Base-by-base conservation (phyloP, 2,888 invertebrate genomes). In the Drosophila mulleri region DNA sequence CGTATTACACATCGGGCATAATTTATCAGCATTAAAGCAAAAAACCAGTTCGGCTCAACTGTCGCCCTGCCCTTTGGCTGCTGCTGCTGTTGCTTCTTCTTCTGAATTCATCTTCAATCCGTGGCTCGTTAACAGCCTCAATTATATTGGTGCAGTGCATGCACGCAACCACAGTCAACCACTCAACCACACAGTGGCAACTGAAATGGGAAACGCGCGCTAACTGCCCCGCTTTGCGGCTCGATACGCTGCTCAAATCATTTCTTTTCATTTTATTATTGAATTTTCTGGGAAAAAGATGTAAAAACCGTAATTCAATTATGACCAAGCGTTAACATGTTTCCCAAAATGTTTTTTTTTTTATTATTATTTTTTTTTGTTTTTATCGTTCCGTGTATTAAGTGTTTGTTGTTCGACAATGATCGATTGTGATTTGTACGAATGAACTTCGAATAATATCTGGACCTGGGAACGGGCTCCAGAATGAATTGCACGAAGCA, bases 381-480 rank as follows among this genome's bases (percentile, higher is more conserved):
- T 72, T 69, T 69, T 58, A 54, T 54, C 54, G 54, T 54, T 54
- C 20, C 54, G 18, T 18, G 41, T 78, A 74, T 75, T 75, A 68
- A 71, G 59, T 69, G 52, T 65, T 57, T 64, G 58, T 56, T 54
- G 23, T 57, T 72, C 75, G 89, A 89, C 89, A 91, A 87, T 89
- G 89, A 89, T 89, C 89, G 89, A 89, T 89, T 87, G 88, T 89
- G 79, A 83, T 77, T 88, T 75, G 70, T 60, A 66, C 71, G 78
- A 89, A 87, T 82, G 74, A 75, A 62, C 64, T 56, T 64, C n/a
- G 39, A 66, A 54, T 26, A 52, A 57, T 52, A 50, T 45, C 29
- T 57, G 41, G 50, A 47, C 18, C 44, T 23, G 37, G 26, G 45
- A 64, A 42, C 54, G 44, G 45, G 63, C 57, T 57, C 56, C 37